Evolutionary conservation across 2,797 vertebrate genomes (phyloP), one percentile per base, ranked within the genome.

Genomic region (Poecilia velifera): DNA sequence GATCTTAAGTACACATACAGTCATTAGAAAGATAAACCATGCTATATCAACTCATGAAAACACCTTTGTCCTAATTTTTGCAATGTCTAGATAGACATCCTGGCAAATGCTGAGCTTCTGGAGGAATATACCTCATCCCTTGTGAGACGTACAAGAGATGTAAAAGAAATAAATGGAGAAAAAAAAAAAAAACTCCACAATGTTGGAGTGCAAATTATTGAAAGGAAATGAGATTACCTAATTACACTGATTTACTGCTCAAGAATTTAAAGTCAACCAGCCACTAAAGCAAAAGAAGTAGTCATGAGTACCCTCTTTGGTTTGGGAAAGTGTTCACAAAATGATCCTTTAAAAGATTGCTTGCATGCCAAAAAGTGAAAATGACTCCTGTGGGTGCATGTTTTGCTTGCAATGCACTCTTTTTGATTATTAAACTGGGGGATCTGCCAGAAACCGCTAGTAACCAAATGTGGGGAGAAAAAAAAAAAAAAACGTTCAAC

Each of bases 291-390:
- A 78, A 39, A 73, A 62, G 13, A 79, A 88, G 80, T 84, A 88
- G 86, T 91, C 79, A 55, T 68, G 77, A 92, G 91, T 82, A 90
- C 84, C 87, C 78, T 94, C 92, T 94, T 95, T 95, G 92, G 93
- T 94, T 92, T 90, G 90, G 83, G 91, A 89, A 80, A 84, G 28
- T 78, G 78, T 89, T 81, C 76, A 86, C 76, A 86, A 86, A 77
- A 74, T 80, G 36, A 88, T 78, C 71, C 84, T 84, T 70, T 81
- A 59, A 86, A 57, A 72, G 41, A 82, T 78, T 25, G 18, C 59
- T 79, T 62, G 62, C 73, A 83, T 78, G 78, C 76, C 73, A 83
- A 82, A 84, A 88, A 72, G 66, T 76, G 47, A 87, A 87, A 82
- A 82, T 66, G 22, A 82, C 82, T 74, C 22, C 43, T 9, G 39